Conservation (phyloP, 2,113 vertebrate genomes). For the Microcebus jonahi region DNA sequence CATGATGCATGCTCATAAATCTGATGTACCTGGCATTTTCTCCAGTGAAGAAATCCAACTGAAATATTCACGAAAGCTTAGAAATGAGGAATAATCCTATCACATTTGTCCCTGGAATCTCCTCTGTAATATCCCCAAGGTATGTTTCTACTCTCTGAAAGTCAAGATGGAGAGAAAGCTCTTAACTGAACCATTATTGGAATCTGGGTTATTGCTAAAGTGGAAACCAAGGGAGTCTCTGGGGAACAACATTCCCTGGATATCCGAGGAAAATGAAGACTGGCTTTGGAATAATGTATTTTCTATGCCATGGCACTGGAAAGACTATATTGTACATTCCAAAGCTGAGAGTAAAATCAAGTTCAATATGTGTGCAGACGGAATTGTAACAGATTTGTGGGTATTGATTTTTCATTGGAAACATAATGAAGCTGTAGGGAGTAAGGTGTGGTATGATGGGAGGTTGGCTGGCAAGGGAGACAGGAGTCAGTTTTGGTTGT, state of each 20-base stretch:
- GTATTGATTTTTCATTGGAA: neutral
- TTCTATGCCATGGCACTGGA: neutral
- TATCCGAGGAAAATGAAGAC: neutral
- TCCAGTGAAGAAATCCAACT: neutral
- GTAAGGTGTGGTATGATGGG: neutral
- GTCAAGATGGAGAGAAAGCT: neutral
- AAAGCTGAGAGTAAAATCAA: neutral
- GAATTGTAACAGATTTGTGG: neutral
- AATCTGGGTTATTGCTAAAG: neutral
- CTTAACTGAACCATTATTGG: neutral
- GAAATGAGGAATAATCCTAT: neutral
- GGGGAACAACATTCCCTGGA: neutral
- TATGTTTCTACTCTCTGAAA: neutral
- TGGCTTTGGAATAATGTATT: neutral
- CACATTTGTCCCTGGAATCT: neutral
- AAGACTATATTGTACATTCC: neutral
- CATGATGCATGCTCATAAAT: neutral
- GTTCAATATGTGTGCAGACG: neutral
- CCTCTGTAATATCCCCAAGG: neutral
- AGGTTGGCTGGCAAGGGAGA: neutral
- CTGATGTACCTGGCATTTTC: neutral
- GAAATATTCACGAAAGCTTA: neutral
- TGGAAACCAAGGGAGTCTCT: neutral
- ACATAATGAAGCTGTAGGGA: neutral
- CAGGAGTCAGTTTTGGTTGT: neutral